Evolutionary conservation across 2,888 invertebrate genomes (phyloP), one percentile per base, ranked within the genome.

Genomic region (Ichneumon xanthorius): DNA sequence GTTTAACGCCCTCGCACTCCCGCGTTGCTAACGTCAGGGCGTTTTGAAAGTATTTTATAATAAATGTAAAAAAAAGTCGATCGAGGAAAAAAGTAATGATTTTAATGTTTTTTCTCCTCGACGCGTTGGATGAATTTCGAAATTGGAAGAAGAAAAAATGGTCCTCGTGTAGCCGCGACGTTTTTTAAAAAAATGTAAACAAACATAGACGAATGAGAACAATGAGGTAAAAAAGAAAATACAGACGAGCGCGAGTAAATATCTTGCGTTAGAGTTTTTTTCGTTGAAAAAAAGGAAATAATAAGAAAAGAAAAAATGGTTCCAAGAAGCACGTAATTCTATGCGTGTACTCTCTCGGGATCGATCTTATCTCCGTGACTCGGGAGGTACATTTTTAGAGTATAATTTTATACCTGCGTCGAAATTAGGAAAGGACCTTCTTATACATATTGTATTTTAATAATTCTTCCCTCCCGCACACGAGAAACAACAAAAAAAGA

Each of bases 351-450:
- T 61, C 45, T 63, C 50, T 80, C 80, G 82, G 75, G 79, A 76
- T 83, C 87, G 79, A 77, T 70, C 87, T 85, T 72, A 65, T 84
- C 68, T 78, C 77, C 22, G 58, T 3, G 58, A 22, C 26, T 26
- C 58, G 61, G 30, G 61, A 33, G 30, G n/a, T 84, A 88, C 85
- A 85, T 88, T 87, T 86, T 89, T 88, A 88, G 87, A 86, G 63
- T 87, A 89, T 89, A 88, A 87, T 90, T 90, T 91, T 90, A 86
- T 90, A 91, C 86, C 82, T 87, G 79, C 67, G 80, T 84, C 82
- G 58, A 88, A 86, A 83, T 81, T 83, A 80, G 61, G 48, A 58
- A 83, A 78, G 30, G 79, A 76, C 58, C 68, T 78, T 33, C 73
- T 81, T 78, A 78, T 73, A 85, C 61, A 75, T 78, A 81, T 50